Base-by-base conservation (phyloP, 2,888 invertebrate genomes). In the Aporophyla nigra region DNA sequence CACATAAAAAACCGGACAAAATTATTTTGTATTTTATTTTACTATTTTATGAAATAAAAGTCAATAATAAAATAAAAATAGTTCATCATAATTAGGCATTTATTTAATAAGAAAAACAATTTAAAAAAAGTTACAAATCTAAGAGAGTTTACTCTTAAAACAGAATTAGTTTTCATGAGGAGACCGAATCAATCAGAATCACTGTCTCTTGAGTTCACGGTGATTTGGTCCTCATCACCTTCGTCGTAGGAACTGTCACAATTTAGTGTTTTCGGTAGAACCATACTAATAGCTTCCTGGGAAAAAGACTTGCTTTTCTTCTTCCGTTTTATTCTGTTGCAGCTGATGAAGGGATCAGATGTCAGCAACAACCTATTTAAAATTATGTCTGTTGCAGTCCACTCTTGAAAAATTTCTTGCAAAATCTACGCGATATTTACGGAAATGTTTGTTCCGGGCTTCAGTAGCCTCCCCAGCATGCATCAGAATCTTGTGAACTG, bases 361-460 rank as follows among this genome's bases (percentile, higher is more conserved):
- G 63, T 83, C 40, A 85, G 68, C 24, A 85, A 61, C 21, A 87
- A 54, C 43, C 83, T 74, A 63, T 85, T 84, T 51, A 84, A 53
- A 67, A 88, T n/a, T 59, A 72, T 86, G 84, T 56, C 66, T 51
- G 40, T 78, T 77, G 71, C 86, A 80, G 21, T 68, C 54, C 19
- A 69, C 75, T 56, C 87, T 77, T 24, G 77, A 82, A 82, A 82
- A 86, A 76, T 90, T 89, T 79, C 89, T 73, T 19, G 88, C 40
- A 72, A 78, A 88, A 63, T 87, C 67, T 46, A 78, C 53, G 43
- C 90, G 59, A 69, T 87, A 89, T 43, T 68, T 56, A 43, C 88
- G 54, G 69, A 89, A 89, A 82, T 88, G 84, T 78, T 89, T 90
- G 71, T 91, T 90, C n/a, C 88, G 69, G 6, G 90, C 90, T 80